Percentiles rank a stretch among this genome's conserved stretches.
Conservation (phyloP, 2,888 invertebrate species). For the Apoda limacodes region DNA sequence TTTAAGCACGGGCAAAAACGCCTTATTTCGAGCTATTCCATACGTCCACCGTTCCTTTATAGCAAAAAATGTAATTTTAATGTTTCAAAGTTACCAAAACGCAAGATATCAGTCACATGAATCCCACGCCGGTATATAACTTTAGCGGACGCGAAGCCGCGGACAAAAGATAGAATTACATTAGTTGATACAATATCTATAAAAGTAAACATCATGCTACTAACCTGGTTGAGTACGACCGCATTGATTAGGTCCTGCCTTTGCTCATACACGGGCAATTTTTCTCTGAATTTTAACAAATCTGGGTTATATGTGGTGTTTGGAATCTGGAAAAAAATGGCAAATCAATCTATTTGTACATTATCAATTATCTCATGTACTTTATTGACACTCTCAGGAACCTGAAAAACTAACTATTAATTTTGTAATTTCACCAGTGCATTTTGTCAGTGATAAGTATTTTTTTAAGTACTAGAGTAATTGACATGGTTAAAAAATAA, state of each 20-base stretch:
- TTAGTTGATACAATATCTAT: neutral
- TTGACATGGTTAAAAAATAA: too few species aligned
- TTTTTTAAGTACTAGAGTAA: too few species aligned
- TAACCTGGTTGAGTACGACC: constrained; percentile 74
- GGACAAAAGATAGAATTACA: neutral
- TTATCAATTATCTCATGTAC: constrained; percentile 1
- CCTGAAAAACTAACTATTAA: too few species aligned
- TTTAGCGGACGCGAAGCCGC: too few species aligned
- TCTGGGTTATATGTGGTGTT: constrained; percentile 65
- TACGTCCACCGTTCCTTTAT: too few species aligned
- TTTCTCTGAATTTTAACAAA: constrained; percentile 69
- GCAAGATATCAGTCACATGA: neutral
- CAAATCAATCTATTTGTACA: neutral
- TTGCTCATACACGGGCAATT: constrained; percentile 77
- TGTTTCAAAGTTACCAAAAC: neutral
- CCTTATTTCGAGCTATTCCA: too few species aligned
- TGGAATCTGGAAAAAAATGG: constrained; percentile 37
- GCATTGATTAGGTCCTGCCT: constrained; percentile 75
- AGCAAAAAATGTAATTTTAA: too few species aligned
- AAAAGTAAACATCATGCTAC: neutral
- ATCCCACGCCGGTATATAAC: too few species aligned
- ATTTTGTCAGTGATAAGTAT: too few species aligned
- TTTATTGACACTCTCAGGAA: too few species aligned
- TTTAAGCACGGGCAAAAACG: too few species aligned
- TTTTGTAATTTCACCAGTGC: too few species aligned